Conservation (phyloP, 1,140 invertebrate species). For the Drosophila kepulauana region DNA sequence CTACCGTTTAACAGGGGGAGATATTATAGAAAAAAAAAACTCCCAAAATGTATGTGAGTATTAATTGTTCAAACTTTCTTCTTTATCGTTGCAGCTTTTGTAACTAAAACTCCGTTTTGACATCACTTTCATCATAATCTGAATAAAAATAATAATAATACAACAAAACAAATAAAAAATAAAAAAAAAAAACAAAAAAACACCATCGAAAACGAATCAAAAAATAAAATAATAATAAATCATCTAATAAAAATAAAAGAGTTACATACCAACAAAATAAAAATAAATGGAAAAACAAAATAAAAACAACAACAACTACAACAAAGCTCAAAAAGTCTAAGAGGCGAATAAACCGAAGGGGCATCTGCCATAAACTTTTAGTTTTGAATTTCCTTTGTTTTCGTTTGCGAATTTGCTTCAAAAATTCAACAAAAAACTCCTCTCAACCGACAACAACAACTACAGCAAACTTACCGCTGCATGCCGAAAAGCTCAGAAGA, state of each 20-base stretch:
- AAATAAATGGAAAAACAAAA: constrained; percentile 15
- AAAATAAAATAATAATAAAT: constrained; percentile 72
- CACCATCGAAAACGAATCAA: constrained; percentile 84
- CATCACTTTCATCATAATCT: constrained; percentile 85
- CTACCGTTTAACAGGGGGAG: constrained; percentile 32
- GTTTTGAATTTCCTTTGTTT: constrained; percentile 76
- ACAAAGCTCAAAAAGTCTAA: constrained; percentile 78
- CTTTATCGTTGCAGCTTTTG: constrained; percentile 89
- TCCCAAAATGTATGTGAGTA: constrained; percentile 23
- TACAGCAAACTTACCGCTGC: constrained; percentile 8
- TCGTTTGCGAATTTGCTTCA: constrained; percentile 54
- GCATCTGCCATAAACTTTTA: constrained; percentile 71
- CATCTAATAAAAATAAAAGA: constrained; percentile 69
- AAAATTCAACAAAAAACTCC: constrained; percentile 9
- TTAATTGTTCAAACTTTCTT: constrained; percentile 45
- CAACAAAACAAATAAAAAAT: constrained; percentile 61
- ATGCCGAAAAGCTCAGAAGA: constrained; percentile 44
- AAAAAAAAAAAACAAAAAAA: constrained; percentile 68
- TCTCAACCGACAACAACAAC: constrained; percentile 12
- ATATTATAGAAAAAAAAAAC: constrained; percentile 9
- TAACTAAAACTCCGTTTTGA: constrained; percentile 89
- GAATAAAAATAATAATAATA: constrained; percentile 82
- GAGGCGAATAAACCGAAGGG: constrained; percentile 53
- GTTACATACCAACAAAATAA: constrained; percentile 51
- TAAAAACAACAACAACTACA: constrained; percentile 58